These are phyloP conservation scores for Perccottus glenii DNA, from an alignment of 2,113 vertebrate species.

Conservation along the genomic window DNA sequence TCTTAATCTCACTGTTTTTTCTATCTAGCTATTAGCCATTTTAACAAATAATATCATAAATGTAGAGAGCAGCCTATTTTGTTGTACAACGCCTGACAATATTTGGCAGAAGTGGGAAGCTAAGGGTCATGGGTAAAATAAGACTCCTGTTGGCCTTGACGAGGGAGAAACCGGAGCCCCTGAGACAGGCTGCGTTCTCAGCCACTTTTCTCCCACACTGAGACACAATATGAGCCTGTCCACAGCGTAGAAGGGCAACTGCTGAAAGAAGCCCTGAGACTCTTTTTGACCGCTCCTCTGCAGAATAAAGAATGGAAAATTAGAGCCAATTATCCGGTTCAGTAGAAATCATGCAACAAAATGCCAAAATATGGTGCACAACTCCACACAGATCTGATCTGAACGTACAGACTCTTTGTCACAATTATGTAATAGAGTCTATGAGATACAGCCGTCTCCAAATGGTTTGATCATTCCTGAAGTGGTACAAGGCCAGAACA, in stretches of 20 bases:
- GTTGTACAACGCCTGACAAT: constrained; percentile 33
- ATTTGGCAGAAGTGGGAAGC: constrained; percentile 58
- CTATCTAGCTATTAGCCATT: too few species aligned
- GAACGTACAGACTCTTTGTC: not conserved
- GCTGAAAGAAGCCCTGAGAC: constrained; percentile 61
- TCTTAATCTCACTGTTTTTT: too few species aligned
- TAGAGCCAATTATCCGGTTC: constrained; percentile 47
- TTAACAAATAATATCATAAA: too few species aligned
- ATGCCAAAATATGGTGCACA: constrained; percentile 12
- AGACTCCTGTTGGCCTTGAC: constrained; percentile 66
- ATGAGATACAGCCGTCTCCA: not conserved
- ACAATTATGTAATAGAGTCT: not conserved
- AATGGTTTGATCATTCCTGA: not conserved
- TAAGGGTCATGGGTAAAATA: constrained; percentile 58
- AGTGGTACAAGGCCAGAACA: not conserved
- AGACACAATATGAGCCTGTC: constrained; percentile 69
- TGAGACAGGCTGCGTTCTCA: constrained; percentile 60
- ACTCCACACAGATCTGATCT: constrained; percentile 8
- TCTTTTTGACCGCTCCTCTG: constrained; percentile 37
- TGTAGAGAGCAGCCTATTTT: constrained; percentile 21
- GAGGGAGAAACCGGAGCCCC: constrained; percentile 58
- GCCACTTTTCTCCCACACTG: constrained; percentile 70
- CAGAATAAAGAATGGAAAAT: constrained; percentile 60
- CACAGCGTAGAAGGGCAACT: constrained; percentile 48
- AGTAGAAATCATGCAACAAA: constrained; percentile 36